These are phyloP conservation scores for Helicoverpa assulta DNA, from an alignment of 2,888 invertebrate species.

Conservation along the genomic window DNA sequence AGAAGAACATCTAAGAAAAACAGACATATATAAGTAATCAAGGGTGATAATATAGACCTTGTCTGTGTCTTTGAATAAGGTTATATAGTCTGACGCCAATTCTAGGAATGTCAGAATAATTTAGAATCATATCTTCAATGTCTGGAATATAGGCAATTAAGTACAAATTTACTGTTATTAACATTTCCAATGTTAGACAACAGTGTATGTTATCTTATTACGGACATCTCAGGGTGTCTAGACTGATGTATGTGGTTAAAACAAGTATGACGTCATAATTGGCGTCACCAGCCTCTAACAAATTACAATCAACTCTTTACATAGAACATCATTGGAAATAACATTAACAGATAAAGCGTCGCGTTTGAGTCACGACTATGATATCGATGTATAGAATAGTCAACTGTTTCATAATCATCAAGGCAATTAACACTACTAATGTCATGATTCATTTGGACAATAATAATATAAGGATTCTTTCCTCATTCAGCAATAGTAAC, in stretches of 20 bases:
- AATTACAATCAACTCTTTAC: constrained; percentile 20
- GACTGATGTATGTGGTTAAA: constrained; percentile 2
- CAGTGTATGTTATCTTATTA: neutral
- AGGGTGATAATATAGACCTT: too few relatives aligned
- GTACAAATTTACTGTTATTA: neutral
- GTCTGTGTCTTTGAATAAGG: too few relatives aligned
- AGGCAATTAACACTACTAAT: neutral
- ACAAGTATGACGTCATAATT: constrained; percentile 11
- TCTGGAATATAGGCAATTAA: neutral
- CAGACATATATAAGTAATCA: too few relatives aligned
- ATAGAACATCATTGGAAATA: constrained; percentile 6
- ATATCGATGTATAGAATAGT: constrained; percentile 12
- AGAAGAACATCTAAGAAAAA: too few relatives aligned
- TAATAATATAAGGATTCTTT: neutral
- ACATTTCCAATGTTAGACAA: constrained; percentile 7
- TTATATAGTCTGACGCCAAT: too few relatives aligned
- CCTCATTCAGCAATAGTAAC: neutral
- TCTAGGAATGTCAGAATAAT: too few relatives aligned
- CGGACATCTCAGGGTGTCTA: neutral
- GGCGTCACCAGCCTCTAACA: constrained; percentile 12
- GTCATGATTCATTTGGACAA: neutral
- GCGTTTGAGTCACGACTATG: constrained; percentile 7
- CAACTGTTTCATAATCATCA: neutral
- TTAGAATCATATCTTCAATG: too few relatives aligned
- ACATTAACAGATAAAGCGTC: constrained; percentile 15